phyloP scores from a whole-genome alignment of 2,888 invertebrate genomes.

The Petrolisthes manimaculis region DNA sequence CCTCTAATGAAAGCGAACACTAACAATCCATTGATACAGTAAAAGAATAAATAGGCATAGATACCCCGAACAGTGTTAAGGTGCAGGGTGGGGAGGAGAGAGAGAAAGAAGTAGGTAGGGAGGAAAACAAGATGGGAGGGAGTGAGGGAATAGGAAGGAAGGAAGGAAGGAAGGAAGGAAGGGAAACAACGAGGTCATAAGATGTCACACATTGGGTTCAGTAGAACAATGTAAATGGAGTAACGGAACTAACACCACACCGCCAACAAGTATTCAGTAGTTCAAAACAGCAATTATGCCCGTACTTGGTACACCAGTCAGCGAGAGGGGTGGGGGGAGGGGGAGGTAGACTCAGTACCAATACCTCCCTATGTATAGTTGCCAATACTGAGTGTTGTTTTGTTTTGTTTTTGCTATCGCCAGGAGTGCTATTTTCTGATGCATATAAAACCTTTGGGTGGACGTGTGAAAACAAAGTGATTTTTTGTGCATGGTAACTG shows the following conservation, averaged over 20 bases:
- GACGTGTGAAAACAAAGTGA: too few species aligned
- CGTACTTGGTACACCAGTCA: neutral
- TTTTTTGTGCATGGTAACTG: too few species aligned
- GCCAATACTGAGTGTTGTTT: too few species aligned
- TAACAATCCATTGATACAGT: too few species aligned
- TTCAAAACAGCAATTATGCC: slow-evolving; percentile 13
- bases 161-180: neutral
- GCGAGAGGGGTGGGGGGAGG: neutral
- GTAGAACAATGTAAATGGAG: too few species aligned
- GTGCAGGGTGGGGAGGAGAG: neutral
- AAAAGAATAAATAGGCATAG: too few species aligned
- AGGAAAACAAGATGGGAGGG: neutral
- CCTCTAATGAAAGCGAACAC: too few species aligned
- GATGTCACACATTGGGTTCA: neutral
- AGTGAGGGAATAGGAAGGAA: neutral
- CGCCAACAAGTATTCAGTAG: slow-evolving; percentile 29
- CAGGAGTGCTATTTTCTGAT: too few species aligned
- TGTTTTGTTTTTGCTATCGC: too few species aligned
- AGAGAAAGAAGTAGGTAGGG: neutral
- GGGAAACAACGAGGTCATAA: neutral
- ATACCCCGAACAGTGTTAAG: neutral
- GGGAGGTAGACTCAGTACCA: too few species aligned
- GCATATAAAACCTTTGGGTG: too few species aligned
- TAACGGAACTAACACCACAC: slow-evolving; percentile 26
- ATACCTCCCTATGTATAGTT: too few species aligned